Conservation (phyloP, 2,888 invertebrate species). For the Polymixis flavicincta region DNA sequence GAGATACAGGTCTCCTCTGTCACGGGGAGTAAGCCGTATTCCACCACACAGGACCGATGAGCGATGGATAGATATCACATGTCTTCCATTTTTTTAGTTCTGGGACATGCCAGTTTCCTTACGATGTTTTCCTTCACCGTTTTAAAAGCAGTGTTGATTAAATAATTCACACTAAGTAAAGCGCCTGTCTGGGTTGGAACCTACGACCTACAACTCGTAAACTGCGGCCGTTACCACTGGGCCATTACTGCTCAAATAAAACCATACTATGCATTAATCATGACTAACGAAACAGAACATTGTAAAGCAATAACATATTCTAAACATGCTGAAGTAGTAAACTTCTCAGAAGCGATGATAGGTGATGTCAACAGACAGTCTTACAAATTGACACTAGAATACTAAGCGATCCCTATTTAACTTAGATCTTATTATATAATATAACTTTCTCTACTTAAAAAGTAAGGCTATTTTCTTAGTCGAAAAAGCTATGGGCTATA, state of each 20-base stretch:
- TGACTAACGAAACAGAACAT: conserved; percentile 31
- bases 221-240: too few species aligned
- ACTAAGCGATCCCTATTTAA: conserved; percentile 43
- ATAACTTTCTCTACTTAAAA: conserved; percentile 24
- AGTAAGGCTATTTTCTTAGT: background rate
- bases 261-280: background rate
- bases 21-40: too few species aligned
- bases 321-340: conserved; percentile 39
- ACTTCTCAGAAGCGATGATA: conserved; percentile 53
- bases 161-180: too few species aligned
- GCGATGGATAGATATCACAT: too few species aligned
- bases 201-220: too few species aligned
- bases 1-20: too few species aligned
- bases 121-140: too few species aligned
- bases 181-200: too few species aligned
- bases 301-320: conserved; percentile 44
- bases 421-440: conserved; percentile 21
- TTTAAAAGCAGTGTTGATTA: too few species aligned
- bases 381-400: conserved; percentile 41
- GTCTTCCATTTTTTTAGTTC: too few species aligned
- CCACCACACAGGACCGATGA: too few species aligned
- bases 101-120: too few species aligned
- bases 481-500: background rate
- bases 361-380: conserved; percentile 46
- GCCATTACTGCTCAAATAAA: background rate